Evolutionary conservation across 1,140 invertebrate genomes (phyloP), one percentile per base, ranked within the genome.

Genomic region (Helicoverpa armigera): DNA sequence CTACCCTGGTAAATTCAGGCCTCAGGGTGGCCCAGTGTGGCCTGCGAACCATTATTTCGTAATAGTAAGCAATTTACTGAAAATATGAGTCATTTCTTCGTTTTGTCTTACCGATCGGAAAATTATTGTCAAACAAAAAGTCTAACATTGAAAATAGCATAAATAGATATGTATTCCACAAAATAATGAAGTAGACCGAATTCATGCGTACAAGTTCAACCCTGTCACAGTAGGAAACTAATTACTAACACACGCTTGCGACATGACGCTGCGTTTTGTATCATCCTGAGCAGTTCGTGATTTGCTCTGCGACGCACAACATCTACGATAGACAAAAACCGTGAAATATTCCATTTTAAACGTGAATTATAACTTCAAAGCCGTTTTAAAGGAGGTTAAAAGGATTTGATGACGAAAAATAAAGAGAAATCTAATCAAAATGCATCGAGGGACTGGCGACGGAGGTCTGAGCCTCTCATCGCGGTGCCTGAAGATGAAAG

Each of bases 401-500:
- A 80, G 56, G 60, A 23, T 76, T 51, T 77, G 60, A 91, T 90
- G 87, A 82, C 85, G 82, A 94, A 92, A 90, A 94, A 90, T 90
- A 94, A 91, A 87, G 91, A 93, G 70, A 93, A 90, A 92, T 88
- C 86, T 74, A 94, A 91, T 90, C 90, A 88, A 83, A 91, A 84
- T 80, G 75, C 84, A 76, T 82, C 74, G 53, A 92, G 89, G 78
- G 91, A 93, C 80, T 89, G 92, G 86, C 86, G 91, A 77, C 91
- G 93, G 86, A 88, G 88, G 80, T 89, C 88, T 16, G 93, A 94
- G 81, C 90, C 89, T 73, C 85, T 94, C 69, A 85, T 92, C 69
- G 84, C 89, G 9, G 90, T 93, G 87, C 91, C 90, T 93, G 92
- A 93, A 79, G 90, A 92, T 93, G 92, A 94, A 91, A 94, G 92